Percentiles rank a stretch among this genome's conserved stretches.
Conservation (phyloP, 1,140 invertebrate species). For the Notospermus geniculatus region DNA sequence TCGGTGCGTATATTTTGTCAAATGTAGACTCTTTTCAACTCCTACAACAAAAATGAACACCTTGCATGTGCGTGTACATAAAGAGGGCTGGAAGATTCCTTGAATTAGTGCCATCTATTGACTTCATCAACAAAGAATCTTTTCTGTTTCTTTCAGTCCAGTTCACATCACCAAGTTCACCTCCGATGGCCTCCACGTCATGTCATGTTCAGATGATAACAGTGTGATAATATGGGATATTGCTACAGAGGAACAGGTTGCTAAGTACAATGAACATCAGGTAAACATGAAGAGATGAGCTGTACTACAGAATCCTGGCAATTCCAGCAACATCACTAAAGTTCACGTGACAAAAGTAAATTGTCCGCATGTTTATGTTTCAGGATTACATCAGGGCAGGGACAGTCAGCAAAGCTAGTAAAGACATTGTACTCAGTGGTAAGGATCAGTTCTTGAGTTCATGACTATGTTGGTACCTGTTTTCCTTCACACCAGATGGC, state of each 20-base stretch:
- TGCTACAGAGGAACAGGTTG: constrained; percentile 71
- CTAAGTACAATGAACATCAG: constrained; percentile 69
- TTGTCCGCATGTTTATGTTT: constrained; percentile 20
- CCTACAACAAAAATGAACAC: too few relatives aligned
- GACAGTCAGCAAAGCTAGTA: constrained; percentile 38
- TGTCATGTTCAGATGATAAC: constrained; percentile 93
- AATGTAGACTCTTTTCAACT: too few relatives aligned
- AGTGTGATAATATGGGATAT: constrained; percentile 87
- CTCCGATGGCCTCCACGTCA: constrained; percentile 71
- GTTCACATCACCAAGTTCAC: constrained; percentile 85
- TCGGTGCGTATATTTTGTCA: constrained; percentile 50
- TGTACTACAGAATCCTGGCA: too few relatives aligned
- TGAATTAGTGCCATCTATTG: too few relatives aligned
- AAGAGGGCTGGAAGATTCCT: too few relatives aligned
- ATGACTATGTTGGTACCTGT: too few relatives aligned
- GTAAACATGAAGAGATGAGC: constrained; percentile 33
- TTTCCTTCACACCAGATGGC: too few relatives aligned
- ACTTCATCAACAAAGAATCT: too few relatives aligned
- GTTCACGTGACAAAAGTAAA: too few relatives aligned
- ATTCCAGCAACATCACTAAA: too few relatives aligned
- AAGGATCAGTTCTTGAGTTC: constrained; percentile 1
- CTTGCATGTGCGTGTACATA: too few relatives aligned
- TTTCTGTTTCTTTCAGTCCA: constrained; percentile 56
- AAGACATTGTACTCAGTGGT: constrained; percentile 51
- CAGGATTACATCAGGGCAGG: constrained; percentile 55